Evolutionary conservation across 2,797 vertebrate genomes (phyloP).

Genomic region (Huso huso): DNA sequence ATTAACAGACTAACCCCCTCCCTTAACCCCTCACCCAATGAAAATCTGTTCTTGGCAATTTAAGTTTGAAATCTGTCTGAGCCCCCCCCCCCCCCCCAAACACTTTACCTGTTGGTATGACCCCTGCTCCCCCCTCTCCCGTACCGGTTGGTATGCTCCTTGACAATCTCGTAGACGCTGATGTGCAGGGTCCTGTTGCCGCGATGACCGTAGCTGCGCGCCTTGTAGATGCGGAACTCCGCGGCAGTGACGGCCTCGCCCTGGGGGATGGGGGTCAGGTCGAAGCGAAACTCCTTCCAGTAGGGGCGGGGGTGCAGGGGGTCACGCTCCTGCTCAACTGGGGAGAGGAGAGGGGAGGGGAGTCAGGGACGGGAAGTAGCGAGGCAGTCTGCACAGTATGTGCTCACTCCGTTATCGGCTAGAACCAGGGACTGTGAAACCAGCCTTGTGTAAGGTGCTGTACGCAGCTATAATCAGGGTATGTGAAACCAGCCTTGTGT

Average conservation of each 20-base stretch:
- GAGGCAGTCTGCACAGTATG: too few relatives aligned
- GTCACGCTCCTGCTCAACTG: conserved; percentile 82
- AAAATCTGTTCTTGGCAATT: background rate
- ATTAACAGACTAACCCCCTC: background rate
- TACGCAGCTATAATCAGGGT: too few relatives aligned
- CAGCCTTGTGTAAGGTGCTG: too few relatives aligned
- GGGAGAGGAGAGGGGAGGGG: conserved; percentile 3
- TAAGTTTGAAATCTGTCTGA: background rate
- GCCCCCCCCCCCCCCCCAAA: too few relatives aligned
- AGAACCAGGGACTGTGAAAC: too few relatives aligned
- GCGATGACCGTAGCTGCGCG: conserved; percentile 51
- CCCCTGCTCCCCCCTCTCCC: background rate
- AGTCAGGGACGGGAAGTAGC: too few relatives aligned
- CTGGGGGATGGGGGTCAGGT: conserved; percentile 80
- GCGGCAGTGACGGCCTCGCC: conserved; percentile 81
- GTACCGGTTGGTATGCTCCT: conserved; percentile 71
- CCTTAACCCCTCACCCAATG: background rate
- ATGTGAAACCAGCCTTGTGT: too few relatives aligned
- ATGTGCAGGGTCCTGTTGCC: conserved; percentile 76
- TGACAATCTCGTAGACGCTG: conserved; percentile 80
- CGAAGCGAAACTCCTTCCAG: conserved; percentile 94
- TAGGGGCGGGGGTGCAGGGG: conserved; percentile 74
- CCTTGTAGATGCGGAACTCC: conserved; percentile 89
- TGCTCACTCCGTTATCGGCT: too few relatives aligned
- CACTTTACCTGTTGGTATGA: too few relatives aligned